Evolutionary conservation across 2,888 invertebrate species (phyloP).

Genomic region (Digitonthophagus gazella): DNA sequence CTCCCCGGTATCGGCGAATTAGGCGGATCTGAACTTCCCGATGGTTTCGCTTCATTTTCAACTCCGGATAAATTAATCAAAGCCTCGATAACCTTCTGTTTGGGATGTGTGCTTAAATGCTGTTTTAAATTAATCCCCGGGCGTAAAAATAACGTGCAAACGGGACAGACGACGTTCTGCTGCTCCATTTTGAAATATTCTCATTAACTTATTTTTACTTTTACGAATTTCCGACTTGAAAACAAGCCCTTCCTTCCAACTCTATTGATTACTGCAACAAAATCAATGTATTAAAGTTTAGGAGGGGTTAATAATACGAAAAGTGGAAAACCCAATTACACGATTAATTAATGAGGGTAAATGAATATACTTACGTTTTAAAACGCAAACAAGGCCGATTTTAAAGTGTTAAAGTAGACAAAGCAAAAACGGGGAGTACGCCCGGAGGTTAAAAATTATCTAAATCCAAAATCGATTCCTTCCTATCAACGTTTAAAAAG

Average conservation of each 20-base stretch:
- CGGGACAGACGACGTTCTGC: conserved; percentile 64
- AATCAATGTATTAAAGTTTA: conserved; percentile 31
- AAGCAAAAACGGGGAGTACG: neutral
- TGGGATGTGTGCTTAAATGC: conserved; percentile 83
- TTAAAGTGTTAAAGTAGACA: conserved; percentile 1
- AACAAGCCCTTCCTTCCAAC: conserved; percentile 27
- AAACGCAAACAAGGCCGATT: neutral
- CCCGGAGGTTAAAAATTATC: neutral
- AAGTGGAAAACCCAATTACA: too few relatives aligned
- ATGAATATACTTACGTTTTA: neutral
- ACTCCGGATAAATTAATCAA: conserved; percentile 49
- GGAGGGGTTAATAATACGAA: neutral
- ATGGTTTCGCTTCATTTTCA: conserved; percentile 34
- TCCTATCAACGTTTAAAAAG: neutral
- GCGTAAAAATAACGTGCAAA: conserved; percentile 79
- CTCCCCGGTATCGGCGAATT: conserved; percentile 25
- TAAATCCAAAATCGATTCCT: neutral
- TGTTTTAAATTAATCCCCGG: conserved; percentile 79
- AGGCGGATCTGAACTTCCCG: neutral
- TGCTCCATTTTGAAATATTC: conserved; percentile 40
- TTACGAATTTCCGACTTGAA: conserved; percentile 1
- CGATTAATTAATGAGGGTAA: too few relatives aligned
- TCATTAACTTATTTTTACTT: conserved; percentile 4
- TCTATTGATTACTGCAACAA: conserved; percentile 35
- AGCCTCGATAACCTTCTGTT: conserved; percentile 84